phyloP scores from a whole-genome alignment of 2,113 vertebrate genomes.

The Cyanistes caeruleus region DNA sequence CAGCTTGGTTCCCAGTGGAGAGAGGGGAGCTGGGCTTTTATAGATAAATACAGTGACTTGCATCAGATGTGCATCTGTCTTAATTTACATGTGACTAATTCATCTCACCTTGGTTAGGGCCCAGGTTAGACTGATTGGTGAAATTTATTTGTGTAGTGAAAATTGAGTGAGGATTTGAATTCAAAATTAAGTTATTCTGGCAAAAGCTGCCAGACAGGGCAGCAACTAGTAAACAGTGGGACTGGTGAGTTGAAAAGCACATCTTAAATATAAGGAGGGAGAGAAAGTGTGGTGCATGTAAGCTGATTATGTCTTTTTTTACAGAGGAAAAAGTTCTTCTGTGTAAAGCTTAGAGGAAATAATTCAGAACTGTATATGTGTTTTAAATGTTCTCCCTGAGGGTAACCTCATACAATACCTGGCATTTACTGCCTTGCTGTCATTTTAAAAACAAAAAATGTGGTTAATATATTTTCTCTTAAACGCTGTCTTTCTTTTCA shows the following conservation, averaged over 20 bases:
- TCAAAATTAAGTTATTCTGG: background rate
- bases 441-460: background rate
- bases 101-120: background rate
- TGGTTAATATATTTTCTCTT: background rate
- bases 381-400: background rate
- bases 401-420: background rate
- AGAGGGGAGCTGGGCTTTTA: background rate
- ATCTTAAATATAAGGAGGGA: background rate
- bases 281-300: background rate
- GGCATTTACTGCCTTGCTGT: background rate
- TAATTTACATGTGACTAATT: constrained; percentile 2
- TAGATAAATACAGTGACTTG: background rate
- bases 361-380: background rate
- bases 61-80: background rate
- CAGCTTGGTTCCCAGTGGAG: background rate
- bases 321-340: background rate
- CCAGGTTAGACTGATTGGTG: background rate
- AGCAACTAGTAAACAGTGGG: background rate
- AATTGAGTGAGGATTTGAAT: background rate
- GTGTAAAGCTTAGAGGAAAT: background rate
- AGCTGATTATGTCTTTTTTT: background rate
- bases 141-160: background rate
- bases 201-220: background rate
- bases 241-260: background rate
- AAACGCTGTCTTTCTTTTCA: background rate